Evolutionary conservation across 37 sponge, comb jelly and placozoan genomes (phyloP), one percentile per base, ranked within the genome.

Genomic region (Aplysina aerophoba): DNA sequence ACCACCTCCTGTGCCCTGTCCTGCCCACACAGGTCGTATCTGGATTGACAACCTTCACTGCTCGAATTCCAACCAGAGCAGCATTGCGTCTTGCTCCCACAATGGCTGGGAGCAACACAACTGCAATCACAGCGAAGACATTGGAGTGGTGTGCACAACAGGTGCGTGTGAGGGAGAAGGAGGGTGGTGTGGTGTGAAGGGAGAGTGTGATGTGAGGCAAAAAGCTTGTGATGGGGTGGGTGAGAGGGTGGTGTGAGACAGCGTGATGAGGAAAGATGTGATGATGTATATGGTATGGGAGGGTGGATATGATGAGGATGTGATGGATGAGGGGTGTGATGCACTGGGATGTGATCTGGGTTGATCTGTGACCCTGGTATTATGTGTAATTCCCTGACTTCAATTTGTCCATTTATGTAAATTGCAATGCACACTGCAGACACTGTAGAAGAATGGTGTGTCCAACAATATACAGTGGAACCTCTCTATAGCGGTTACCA

Each of bases 21-120:
- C 63, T 14, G 4, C 63, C 63, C n/a, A 22, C 27, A 11, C 71
- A 69, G 71, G 71, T 69, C 71, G 35, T 16, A 69, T 69, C 34
- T 69, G 71, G 71, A 30, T 69, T 69, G 71, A 69, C 71, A 69
- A 69, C 71, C 71, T 69, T 16, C 27, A 35, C 28, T 69, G 71
- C 30, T 31, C 35, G 1, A 31, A 16, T 30, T 12, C 28, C 30
- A 69, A 27, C 34, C 13, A 27, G 33, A 69, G 35, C 71, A 69
- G 71, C 34, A 11, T 69, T 30, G 34, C 71, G 1, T 35, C 28
- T 15, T 69, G 71, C 28, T 27, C 71, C 15, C 33, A 69, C 71
- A 34, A 69, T 25, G 71, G 34, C 0, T 69, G 71, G 71, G 33
- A 69, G 15, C 34, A 34, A 30, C 28, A 35, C 71, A 69, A 69